These are phyloP conservation scores for Drosophila oshimai DNA, from an alignment of 1,140 invertebrate genomes.

Conservation along the genomic window DNA sequence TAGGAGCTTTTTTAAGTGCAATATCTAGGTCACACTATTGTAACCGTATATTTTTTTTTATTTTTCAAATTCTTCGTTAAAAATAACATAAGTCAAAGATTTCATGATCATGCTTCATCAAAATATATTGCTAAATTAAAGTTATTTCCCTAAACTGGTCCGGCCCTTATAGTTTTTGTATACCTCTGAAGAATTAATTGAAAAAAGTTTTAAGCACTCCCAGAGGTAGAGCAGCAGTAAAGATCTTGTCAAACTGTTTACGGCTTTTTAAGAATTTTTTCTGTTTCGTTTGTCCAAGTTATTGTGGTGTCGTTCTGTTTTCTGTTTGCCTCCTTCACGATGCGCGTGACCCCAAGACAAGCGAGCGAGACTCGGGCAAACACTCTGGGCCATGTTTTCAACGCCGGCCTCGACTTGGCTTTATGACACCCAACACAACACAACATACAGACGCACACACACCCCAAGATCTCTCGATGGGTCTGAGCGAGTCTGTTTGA, in stretches of 20 bases:
- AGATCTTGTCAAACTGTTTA: conserved; percentile 12
- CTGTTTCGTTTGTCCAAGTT: conserved; percentile 7
- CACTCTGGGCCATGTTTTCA: conserved; percentile 62
- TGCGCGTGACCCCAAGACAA: conserved; percentile 62
- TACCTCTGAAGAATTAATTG: background rate
- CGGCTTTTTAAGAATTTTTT: conserved; percentile 27
- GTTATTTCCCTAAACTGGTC: too few relatives aligned
- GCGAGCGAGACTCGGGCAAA: conserved; percentile 25
- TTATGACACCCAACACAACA: conserved; percentile 63
- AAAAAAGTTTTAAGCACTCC: background rate
- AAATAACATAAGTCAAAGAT: too few relatives aligned
- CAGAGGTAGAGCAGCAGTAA: background rate
- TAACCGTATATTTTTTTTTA: too few relatives aligned
- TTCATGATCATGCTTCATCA: too few relatives aligned
- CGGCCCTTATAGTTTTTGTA: background rate
- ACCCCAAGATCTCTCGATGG: conserved; percentile 37
- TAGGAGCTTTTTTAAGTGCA: too few relatives aligned
- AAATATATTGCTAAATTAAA: too few relatives aligned
- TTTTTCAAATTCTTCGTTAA: too few relatives aligned
- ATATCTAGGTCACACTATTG: too few relatives aligned
- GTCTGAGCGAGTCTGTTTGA: conserved; percentile 58
- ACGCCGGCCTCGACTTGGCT: conserved; percentile 61
- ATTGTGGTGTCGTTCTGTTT: conserved; percentile 19
- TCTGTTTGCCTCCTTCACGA: conserved; percentile 51
- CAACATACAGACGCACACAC: conserved; percentile 1